A percentile compares a stretch with the other conserved stretches of the same genome.
Evolutionary conservation across 2,113 vertebrate genomes (phyloP).

Genomic region (Gallinago jamesoni): DNA sequence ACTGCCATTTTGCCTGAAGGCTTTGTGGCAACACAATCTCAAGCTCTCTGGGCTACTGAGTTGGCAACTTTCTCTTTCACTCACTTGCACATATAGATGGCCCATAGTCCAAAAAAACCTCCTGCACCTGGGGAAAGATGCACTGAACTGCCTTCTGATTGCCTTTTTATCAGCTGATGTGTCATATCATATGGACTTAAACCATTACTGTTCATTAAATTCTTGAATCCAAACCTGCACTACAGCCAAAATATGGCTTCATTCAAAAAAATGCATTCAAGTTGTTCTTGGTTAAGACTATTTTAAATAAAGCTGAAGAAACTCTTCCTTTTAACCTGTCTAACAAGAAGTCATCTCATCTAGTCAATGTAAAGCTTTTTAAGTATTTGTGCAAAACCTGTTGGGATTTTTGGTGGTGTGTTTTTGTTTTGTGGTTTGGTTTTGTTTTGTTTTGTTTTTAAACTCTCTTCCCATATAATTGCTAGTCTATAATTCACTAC

Average conservation of each 20-base stretch:
- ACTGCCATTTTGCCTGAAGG: neutral
- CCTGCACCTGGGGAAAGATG: neutral
- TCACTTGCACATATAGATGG: neutral
- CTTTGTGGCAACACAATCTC: neutral
- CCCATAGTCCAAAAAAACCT: neutral
- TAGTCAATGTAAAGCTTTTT: neutral
- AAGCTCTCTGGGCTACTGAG: neutral
- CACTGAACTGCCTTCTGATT: neutral
- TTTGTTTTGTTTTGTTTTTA: no score
- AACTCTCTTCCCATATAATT: neutral
- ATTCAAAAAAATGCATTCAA: neutral
- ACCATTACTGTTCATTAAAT: neutral
- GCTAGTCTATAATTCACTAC: neutral
- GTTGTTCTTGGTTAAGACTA: neutral
- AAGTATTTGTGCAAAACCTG: neutral
- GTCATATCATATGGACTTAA: neutral
- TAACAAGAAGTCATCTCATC: neutral
- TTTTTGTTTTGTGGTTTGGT: neutral
- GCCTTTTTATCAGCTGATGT: neutral
- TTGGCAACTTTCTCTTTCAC: neutral
- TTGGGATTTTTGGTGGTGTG: neutral
- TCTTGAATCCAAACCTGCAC: neutral
- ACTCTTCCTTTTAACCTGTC: neutral
- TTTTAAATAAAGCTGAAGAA: neutral
- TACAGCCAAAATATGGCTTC: neutral